phyloP scores from a whole-genome alignment of 2,888 invertebrate species.

The Melanotus villosus region DNA sequence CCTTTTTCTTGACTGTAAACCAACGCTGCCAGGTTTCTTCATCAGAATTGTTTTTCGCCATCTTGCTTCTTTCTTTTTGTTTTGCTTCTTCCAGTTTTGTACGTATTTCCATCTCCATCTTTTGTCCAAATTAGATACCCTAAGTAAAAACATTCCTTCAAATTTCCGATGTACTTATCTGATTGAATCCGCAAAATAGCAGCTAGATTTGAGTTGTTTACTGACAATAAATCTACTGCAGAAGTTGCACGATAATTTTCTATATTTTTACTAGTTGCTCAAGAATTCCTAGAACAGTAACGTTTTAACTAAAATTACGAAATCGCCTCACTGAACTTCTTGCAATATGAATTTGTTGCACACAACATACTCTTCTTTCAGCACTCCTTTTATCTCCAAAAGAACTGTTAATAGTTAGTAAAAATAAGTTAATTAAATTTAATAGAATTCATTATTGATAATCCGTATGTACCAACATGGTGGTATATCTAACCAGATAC shows the following conservation, averaged over 20 bases:
- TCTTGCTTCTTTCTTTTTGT: constrained; percentile 72
- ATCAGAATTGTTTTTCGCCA: constrained; percentile 75
- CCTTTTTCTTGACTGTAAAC: constrained; percentile 78
- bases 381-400: constrained; percentile 54
- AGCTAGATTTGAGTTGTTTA: constrained; percentile 77
- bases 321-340: not conserved
- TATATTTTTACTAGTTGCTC: constrained; percentile 60
- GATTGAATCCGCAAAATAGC: constrained; percentile 77
- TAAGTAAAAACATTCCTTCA: not conserved
- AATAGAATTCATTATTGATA: too few species aligned
- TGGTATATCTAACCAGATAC: too few species aligned
- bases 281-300: constrained; percentile 54
- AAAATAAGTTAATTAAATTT: too few species aligned
- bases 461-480: too few species aligned
- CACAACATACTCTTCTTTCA: constrained; percentile 28
- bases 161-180: constrained; percentile 66
- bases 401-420: too few species aligned
- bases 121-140: constrained; percentile 66
- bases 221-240: constrained; percentile 66
- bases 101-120: constrained; percentile 76
- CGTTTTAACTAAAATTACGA: constrained; percentile 38
- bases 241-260: constrained; percentile 59
- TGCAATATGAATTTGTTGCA: not conserved
- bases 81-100: constrained; percentile 74
- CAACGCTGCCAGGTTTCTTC: constrained; percentile 75